Conservation (phyloP, 1,140 invertebrate species). For the Eurosta solidaginis region DNA sequence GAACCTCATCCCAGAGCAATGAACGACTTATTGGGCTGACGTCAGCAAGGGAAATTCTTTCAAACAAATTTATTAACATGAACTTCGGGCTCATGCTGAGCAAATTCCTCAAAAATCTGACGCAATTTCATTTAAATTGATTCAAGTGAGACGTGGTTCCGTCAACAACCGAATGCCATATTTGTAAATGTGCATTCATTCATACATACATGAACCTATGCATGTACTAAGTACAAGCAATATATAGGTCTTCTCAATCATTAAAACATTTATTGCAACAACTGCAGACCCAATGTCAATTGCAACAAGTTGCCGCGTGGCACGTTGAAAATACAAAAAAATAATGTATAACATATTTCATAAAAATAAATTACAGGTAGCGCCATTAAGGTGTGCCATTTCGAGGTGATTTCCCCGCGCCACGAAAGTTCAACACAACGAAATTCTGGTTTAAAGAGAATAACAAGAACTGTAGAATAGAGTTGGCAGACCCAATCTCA, state of each 20-base stretch:
- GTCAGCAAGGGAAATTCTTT: constrained; percentile 9
- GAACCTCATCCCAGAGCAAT: too few relatives aligned
- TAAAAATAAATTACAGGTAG: neutral
- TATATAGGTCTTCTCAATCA: neutral
- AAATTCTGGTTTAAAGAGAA: too few relatives aligned
- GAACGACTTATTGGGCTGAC: neutral
- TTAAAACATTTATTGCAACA: neutral
- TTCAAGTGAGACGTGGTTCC: constrained; percentile 10
- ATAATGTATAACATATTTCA: neutral
- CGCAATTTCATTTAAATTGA: constrained; percentile 20
- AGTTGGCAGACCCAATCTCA: too few relatives aligned
- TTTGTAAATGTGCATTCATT: too few relatives aligned
- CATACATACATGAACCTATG: neutral
- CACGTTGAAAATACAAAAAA: neutral
- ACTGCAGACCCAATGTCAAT: neutral
- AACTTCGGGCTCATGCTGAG: neutral
- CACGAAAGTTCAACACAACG: too few relatives aligned
- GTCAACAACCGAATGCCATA: constrained; percentile 14
- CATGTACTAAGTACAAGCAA: neutral
- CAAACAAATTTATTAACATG: neutral
- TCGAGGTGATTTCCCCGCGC: too few relatives aligned
- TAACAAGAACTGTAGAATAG: too few relatives aligned
- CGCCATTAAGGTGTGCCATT: too few relatives aligned
- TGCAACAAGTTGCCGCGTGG: constrained; percentile 21
- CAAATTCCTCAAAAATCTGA: neutral